phyloP scores from a whole-genome alignment of 1,140 invertebrate genomes.

The Chrysomallon squamiferum region DNA sequence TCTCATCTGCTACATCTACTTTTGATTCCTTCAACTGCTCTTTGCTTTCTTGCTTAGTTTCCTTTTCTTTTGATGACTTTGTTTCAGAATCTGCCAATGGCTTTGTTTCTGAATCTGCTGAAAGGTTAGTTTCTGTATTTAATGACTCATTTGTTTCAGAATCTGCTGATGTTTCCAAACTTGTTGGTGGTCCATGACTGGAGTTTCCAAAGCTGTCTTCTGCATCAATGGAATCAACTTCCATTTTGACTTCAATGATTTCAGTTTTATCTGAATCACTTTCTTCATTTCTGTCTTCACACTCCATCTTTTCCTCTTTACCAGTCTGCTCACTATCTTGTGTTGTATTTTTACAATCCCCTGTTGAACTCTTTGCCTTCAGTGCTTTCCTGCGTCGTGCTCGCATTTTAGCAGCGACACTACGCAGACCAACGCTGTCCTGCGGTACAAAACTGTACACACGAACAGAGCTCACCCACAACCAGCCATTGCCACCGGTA shows the following conservation, averaged over 20 bases:
- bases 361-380: neutral
- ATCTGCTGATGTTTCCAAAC: too few relatives aligned
- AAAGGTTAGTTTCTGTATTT: neutral
- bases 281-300: conserved; percentile 2
- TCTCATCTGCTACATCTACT: neutral
- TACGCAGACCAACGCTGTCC: conserved; percentile 53
- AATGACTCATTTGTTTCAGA: too few relatives aligned
- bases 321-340: conserved; percentile 7
- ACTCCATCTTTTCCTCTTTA: conserved; percentile 7
- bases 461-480: conserved; percentile 77
- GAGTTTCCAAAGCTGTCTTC: too few relatives aligned
- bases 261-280: neutral
- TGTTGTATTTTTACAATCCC: neutral
- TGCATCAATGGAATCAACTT: too few relatives aligned
- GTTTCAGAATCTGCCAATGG: neutral
- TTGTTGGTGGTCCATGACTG: too few relatives aligned
- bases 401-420: conserved; percentile 36
- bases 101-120: neutral
- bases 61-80: neutral
- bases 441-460: conserved; percentile 33
- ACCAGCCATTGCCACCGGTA: conserved; percentile 93
- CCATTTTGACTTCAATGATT: too few relatives aligned
- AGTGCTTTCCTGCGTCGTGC: conserved; percentile 38
- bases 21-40: neutral
- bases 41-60: neutral